Evolutionary conservation across 2,888 invertebrate species (phyloP), one percentile per base, ranked within the genome.

Genomic region (Diplazon laetatorius): DNA sequence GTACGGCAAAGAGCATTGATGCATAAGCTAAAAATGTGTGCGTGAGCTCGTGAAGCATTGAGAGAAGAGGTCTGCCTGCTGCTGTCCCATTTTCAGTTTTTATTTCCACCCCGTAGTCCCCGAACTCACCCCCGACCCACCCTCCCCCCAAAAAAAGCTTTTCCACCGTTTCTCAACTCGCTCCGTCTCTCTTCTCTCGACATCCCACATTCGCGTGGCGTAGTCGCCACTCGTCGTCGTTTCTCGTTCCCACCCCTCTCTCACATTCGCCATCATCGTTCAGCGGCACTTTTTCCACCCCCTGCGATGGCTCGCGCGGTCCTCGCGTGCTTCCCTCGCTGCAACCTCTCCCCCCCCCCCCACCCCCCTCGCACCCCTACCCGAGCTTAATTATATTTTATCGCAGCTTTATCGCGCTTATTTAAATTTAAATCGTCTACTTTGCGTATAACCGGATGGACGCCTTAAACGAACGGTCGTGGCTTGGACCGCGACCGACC

Each of bases 301-400:
- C n/a, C 69, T 80, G 76, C n/a, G n/a, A n/a, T n/a, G n/a, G n/a
- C n/a, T n/a, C n/a, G n/a, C n/a, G 12, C 76, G 78, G 72, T 77
- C 76, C 78, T 12, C 25, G 59, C 50, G 72, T 18, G 25, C 44
- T 35, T 22, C 22, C 42, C 60, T 68, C 20, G 65, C 60, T 14
- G 66, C 66, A 69, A 70, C 63, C 50, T 65, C 66, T 30, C 48
- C 78, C 66, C 46, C 71, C 39, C 70, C 59, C 79, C 78, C 66
- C 30, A 2, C 30, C 30, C 6, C 30, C 6, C 6, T 6, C 30
- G 4, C 46, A 68, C 37, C 66, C 59, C 79, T 37, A 39, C 55
- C 63, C 78, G 78, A 83, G 87, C 87, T 89, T 88, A 89, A 88
- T 88, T 88, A 88, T 88, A 87, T 87, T 88, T 88, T 87, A 88